Percentiles rank a stretch among this genome's conserved stretches.
Conservation (phyloP, 2,797 vertebrate species). For the Gymnoscopelus microlampas region DNA sequence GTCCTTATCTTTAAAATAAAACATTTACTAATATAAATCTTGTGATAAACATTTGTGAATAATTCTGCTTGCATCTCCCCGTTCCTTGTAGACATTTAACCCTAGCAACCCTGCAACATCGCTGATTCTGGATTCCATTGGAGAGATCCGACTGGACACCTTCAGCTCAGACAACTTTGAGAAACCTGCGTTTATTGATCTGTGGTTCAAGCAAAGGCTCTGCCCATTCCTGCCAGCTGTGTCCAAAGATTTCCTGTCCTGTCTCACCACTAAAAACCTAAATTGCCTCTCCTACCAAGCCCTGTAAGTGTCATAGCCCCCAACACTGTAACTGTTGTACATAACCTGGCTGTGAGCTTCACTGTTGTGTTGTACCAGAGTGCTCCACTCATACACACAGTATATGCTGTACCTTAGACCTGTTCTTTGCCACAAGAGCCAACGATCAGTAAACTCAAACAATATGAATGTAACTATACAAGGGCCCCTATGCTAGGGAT, state of each 20-base stretch:
- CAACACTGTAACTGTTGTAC: background rate
- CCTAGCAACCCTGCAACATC: conserved; percentile 34
- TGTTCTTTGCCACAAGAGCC: too few relatives aligned
- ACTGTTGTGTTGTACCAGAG: background rate
- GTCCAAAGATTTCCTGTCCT: conserved; percentile 72
- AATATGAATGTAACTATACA: too few relatives aligned
- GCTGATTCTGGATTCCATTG: conserved; percentile 68
- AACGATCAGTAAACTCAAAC: too few relatives aligned
- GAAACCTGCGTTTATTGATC: conserved; percentile 49
- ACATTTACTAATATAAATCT: too few relatives aligned
- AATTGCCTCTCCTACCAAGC: conserved; percentile 72
- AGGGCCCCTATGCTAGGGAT: too few relatives aligned
- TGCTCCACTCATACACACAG: background rate
- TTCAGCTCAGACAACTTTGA: conserved; percentile 39
- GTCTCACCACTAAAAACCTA: conserved; percentile 57
- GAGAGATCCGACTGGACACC: conserved; percentile 64
- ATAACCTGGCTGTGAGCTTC: background rate
- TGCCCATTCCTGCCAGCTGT: conserved; percentile 65
- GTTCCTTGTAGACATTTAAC: conserved; percentile 53
- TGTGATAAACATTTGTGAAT: too few relatives aligned
- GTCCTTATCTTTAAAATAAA: too few relatives aligned
- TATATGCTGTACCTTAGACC: too few relatives aligned
- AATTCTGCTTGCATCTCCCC: background rate
- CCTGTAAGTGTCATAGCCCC: conserved; percentile 58
- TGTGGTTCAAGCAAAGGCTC: conserved; percentile 71